Evolutionary conservation across 2,888 invertebrate genomes (phyloP), one percentile per base, ranked within the genome.

Genomic region (Drosophila niveifrons): DNA sequence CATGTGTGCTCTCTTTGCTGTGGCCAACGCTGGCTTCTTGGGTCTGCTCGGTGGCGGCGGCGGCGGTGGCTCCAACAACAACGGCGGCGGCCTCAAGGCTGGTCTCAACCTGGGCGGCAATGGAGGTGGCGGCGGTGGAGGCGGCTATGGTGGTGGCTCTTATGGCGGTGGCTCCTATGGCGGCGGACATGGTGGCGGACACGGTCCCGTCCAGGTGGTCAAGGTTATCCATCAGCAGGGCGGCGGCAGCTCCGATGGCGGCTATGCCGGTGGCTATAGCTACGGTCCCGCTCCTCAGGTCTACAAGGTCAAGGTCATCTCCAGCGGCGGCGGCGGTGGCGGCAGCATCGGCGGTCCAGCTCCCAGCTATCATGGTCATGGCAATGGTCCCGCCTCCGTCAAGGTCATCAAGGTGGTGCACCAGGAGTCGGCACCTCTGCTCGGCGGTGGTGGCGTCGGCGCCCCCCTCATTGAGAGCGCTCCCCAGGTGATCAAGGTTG

Each of bases 11-110:
- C 66, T 90, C 23, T 80, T 90, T n/a, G 80, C 82, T 55, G 78
- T 75, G 56, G 79, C 90, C 56, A 91, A 91, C 59, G 89, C 90
- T n/a, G 88, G 90, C 17, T 81, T 90, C 64, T 71, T 90, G 57
- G 82, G 78, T 18, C 70, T 81, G 18, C 68, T 81, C 6, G 80
- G 76, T 1, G 76, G 75, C 0, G 72, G 82, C 0, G 76, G 80
- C 0, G 74, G 80, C 0, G 63, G 58, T 0, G 65, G 64, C 53
- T 55, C 67, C 13, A 59, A 66, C 2, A 65, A 72, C 2, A 78
- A 80, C 3, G 72, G 81, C 10, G 64, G 75, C 11, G 50, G 67
- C 6, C n/a, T n/a, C 11, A 36, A 36, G n/a, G 66, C 67, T n/a
- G 70, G 75, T 18, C 52, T 79, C 0, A 64, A 76, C 15, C 23